Evolutionary conservation across 2,797 vertebrate species (phyloP), one percentile per base, ranked within the genome.

Genomic region (Neosalanx taihuensis): DNA sequence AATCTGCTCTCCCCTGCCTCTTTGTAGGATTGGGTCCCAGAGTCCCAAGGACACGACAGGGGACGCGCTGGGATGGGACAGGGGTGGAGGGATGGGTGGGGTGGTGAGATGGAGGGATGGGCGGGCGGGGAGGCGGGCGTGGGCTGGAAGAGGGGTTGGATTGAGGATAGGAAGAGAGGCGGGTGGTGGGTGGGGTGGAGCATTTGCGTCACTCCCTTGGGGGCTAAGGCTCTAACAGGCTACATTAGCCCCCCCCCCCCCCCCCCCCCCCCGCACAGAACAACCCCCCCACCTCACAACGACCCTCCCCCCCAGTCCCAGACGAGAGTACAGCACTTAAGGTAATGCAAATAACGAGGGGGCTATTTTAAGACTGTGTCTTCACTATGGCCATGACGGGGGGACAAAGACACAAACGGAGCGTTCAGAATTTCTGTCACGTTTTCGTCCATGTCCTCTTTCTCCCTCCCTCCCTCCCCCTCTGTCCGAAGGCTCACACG

Each of bases 341-440:
- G 79, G 63, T 88, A 90, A 92, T 89, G 85, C 85, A 89, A 90
- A 89, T 90, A 92, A 86, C 75, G 73, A 76, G 74, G 72, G 68
- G 75, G 81, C 86, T 93, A 92, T 93, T 92, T 93, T 92, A 90
- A 90, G 91, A 89, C 6, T 33, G 78, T 31, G 78, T 82, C 86
- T 89, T 92, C 80, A 87, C 67, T 76, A 75, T 68, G 79, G 72
- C 75, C 61, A 62, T 72, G 79, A 79, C 83, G 65, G 73, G 64
- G 73, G 81, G 84, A 90, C 90, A 91, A 91, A 91, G 88, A 89
- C 73, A 80, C 85, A 81, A 88, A 81, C 84, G 87, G 83, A 84
- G 89, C 85, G 78, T 85, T 89, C 85, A 85, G 89, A 86, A 91
- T 87, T 74, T 85, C 83, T 84, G 86, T 92, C 90, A 90, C 83